A percentile compares a stretch with the other conserved stretches of the same genome.
These are phyloP conservation scores for Steinernema khuongi DNA, from an alignment of 1,140 invertebrate genomes.

Conservation along the genomic window DNA sequence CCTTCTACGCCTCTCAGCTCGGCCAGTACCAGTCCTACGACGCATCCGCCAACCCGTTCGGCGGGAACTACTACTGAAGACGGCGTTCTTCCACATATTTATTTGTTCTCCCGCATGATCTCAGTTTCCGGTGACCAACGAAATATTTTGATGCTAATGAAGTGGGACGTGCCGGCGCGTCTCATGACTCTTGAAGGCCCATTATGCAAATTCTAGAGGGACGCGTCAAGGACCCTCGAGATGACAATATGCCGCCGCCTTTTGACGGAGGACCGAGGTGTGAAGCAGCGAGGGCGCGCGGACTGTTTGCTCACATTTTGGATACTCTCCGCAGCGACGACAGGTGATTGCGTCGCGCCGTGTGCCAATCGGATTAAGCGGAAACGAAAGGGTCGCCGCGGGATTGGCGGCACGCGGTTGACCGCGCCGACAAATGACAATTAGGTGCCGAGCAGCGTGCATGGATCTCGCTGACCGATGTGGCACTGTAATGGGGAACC, in stretches of 20 bases:
- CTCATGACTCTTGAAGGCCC: neutral
- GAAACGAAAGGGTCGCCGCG: no score
- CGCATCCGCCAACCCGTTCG: neutral
- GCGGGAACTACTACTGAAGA: neutral
- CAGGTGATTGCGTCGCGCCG: constrained; percentile 8
- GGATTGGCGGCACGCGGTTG: neutral
- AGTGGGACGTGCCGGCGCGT: neutral
- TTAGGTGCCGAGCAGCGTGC: no score
- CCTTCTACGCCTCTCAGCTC: neutral
- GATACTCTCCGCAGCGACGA: constrained; percentile 9
- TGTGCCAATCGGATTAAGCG: constrained; percentile 2
- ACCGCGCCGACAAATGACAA: neutral
- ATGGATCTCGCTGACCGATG: neutral
- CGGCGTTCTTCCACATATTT: neutral
- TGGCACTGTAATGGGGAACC: neutral
- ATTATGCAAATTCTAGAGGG: constrained; percentile 1
- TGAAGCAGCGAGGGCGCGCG: neutral
- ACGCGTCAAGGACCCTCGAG: neutral
- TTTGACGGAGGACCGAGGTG: neutral
- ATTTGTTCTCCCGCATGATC: neutral
- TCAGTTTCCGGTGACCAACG: neutral
- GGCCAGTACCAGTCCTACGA: neutral
- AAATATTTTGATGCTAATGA: neutral
- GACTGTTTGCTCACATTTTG: constrained; percentile 4
- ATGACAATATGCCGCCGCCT: constrained; percentile 8